These are phyloP conservation scores for Chironomus striatipennis DNA, from an alignment of 1,140 invertebrate genomes.

Conservation along the genomic window DNA sequence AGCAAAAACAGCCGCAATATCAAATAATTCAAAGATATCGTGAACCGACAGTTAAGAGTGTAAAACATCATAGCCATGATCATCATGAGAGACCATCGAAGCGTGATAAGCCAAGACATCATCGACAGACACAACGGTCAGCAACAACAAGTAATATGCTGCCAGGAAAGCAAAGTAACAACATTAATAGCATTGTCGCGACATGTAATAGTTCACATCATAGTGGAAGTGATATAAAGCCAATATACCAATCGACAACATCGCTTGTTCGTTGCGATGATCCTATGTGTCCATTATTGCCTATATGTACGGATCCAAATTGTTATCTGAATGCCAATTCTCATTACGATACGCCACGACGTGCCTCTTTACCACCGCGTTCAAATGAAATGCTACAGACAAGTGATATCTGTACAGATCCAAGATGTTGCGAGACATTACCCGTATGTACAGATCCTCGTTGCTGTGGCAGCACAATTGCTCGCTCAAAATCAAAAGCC, in stretches of 20 bases:
- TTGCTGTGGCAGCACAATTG: constrained; percentile 28
- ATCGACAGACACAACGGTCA: constrained; percentile 39
- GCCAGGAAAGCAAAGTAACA: not conserved
- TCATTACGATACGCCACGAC: constrained; percentile 35
- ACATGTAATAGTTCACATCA: not conserved
- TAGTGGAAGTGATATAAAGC: not conserved
- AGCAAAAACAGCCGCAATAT: constrained; percentile 22
- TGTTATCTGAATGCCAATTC: constrained; percentile 37
- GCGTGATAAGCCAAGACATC: constrained; percentile 34
- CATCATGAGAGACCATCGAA: constrained; percentile 29
- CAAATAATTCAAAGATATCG: constrained; percentile 25
- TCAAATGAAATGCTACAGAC: constrained; percentile 11
- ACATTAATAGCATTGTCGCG: not conserved
- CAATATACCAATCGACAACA: constrained; percentile 27
- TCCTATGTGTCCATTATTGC: constrained; percentile 37
- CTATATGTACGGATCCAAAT: constrained; percentile 39
- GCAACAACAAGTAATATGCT: constrained; percentile 39
- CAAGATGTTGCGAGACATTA: constrained; percentile 31
- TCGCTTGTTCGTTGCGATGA: constrained; percentile 37
- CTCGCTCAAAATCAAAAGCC: constrained; percentile 21
- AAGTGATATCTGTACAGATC: constrained; percentile 4
- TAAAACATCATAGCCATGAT: not conserved
- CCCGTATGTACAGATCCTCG: constrained; percentile 39
- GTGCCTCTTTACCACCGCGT: constrained; percentile 34
- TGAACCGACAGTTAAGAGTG: constrained; percentile 21